Evolutionary conservation across 2,113 vertebrate species (phyloP).

Genomic region (Parus major): DNA sequence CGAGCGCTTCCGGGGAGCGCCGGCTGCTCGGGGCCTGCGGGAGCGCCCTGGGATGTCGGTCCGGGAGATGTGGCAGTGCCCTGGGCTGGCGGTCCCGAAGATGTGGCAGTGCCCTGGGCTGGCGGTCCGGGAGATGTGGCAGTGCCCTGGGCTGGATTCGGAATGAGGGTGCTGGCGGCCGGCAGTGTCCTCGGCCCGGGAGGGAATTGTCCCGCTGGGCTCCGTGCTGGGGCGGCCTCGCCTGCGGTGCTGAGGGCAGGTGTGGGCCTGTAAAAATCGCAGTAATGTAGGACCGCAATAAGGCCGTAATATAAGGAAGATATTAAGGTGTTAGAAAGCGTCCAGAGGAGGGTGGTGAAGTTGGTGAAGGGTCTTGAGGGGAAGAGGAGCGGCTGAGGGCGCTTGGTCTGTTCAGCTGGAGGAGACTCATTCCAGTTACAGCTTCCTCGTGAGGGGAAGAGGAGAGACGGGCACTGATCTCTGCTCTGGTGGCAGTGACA

Average conservation of each 20-base stretch:
- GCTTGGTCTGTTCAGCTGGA: background rate
- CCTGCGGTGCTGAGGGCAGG: background rate
- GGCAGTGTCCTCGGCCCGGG: background rate
- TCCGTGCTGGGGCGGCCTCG: background rate
- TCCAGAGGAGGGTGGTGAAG: background rate
- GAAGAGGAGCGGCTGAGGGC: background rate
- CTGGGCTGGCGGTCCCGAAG: too few relatives aligned
- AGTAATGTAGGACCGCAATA: too few relatives aligned
- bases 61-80: too few relatives aligned
- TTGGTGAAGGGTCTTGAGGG: background rate
- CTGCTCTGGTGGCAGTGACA: background rate
- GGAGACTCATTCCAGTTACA: background rate
- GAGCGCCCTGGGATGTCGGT: too few relatives aligned
- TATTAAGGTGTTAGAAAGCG: background rate
- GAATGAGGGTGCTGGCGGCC: background rate
- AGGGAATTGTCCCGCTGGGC: background rate
- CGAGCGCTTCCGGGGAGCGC: background rate
- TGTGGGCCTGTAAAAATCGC: background rate
- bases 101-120: too few relatives aligned
- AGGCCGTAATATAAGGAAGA: background rate
- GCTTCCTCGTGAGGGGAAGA: rapidly evolving
- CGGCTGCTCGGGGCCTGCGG: too few relatives aligned
- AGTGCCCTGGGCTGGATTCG: too few relatives aligned
- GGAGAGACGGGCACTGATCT: background rate
- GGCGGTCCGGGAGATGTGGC: too few relatives aligned